Evolutionary conservation across 2,888 invertebrate species (phyloP), one percentile per base, ranked within the genome.

Genomic region (Parnassius orleans): DNA sequence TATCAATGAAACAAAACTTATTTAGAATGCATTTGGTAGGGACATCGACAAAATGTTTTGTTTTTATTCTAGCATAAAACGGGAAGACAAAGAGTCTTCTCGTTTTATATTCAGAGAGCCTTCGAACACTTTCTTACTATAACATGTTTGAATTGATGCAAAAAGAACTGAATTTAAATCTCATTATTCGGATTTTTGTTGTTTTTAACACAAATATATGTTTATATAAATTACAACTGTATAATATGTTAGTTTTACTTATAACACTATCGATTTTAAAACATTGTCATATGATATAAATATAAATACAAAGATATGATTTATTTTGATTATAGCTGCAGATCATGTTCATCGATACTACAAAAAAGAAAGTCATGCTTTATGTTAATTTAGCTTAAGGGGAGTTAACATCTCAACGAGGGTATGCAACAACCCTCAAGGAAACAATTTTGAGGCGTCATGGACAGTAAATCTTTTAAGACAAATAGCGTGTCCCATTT

Each of bases 371-470:
- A 12, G 9, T 46, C 19, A 55, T 10, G 46, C n/a, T 55, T 55
- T 55, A 55, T 52, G 44, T 56, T 44, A 24, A 61, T 42, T 44
- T 33, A 41, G 41, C 44, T 55, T 33, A n/a, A 61, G 52, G 53
- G 57, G 62, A 10, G 43, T 48, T 42, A 24, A 24, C 24, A 24
- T 24, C 24, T 24, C 24, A 24, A 24, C 24, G 24, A 24, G 24
- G 24, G 24, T 3, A 24, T 24, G 24, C 24, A 24, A 24, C 53
- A 42, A 54, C 57, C 62, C 57, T 57, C 53, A 42, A 47, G 57
- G 24, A 57, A 57, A 57, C 53, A 62, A 62, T 50, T 52, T 62
- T 57, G 53, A 48, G 46, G 57, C 52, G 62, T 62, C 57, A 57
- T 57, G 53, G 53, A 15, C 50, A 50, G 57, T 57, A 53, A 62